Evolutionary conservation across 2,797 vertebrate genomes (phyloP), one percentile per base, ranked within the genome.

Genomic region (Spinibarbus caldwelli): DNA sequence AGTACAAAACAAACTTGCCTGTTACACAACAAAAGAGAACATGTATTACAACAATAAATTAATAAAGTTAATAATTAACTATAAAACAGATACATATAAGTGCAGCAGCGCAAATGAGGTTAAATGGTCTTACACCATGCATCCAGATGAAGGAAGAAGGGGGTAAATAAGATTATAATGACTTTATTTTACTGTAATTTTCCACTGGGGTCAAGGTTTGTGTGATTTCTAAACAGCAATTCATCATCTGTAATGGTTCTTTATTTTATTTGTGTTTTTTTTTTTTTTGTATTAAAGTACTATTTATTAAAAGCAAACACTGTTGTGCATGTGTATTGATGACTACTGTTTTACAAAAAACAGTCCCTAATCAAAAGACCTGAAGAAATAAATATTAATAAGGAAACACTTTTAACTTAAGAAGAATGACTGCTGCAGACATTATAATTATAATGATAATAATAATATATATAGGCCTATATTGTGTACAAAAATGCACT

Each of bases 301-400:
- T 76, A 76, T 83, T 83, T 83, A 83, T 83, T 54, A 15, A 62
- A 83, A 52, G 26, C 23, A 52, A 49, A 66, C 8, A 34, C 5
- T 67, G 15, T 21, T 66, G 57, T 49, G 4, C 2, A 49, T 29
- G 31, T 83, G 49, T 43, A 15, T 31, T 15, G 0, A 23, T 43
- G 45, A 59, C 17, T 21, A 68, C 11, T 9, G 62, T 23, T n/a
- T 23, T 29, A 34, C 26, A 31, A 45, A 79, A 23, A 21, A 10
- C 8, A 49, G 6, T 10, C n/a, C 43, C 1, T 10, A 73, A 29
- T 47, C 26, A 31, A 71, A 14, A 8, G n/a, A 12, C 3, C 15
- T 45, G 14, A 15, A 45, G 3, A 64, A 78, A 64, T 21, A 1
- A 31, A 21, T 43, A 43, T n/a, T 36, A 36, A 36, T 41, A 31